phyloP scores from a whole-genome alignment of 2,888 invertebrate species.

The Nephrotoma guestfalica region DNA sequence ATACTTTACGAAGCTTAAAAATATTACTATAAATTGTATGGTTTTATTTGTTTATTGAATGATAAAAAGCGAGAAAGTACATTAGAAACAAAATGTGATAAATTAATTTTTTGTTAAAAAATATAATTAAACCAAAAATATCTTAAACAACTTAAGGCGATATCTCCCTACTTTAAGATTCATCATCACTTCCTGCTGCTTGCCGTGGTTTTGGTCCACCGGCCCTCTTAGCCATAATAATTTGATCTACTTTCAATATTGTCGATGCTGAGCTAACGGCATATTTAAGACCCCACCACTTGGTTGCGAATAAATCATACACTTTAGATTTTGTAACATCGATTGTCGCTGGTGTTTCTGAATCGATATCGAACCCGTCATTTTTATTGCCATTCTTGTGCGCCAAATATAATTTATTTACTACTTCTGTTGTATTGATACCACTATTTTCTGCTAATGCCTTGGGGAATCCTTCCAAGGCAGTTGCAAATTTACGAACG shows the following conservation, averaged over 20 bases:
- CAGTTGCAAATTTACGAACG: slow-evolving; percentile 79
- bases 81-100: neutral
- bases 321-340: slow-evolving; percentile 68
- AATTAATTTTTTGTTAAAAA: neutral
- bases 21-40: neutral
- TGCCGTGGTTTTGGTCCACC: slow-evolving; percentile 83
- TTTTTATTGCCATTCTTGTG: slow-evolving; percentile 74
- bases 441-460: slow-evolving; percentile 92
- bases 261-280: slow-evolving; percentile 88
- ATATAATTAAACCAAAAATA: neutral
- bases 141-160: neutral
- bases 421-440: slow-evolving; percentile 67
- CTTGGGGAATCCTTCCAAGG: slow-evolving; percentile 82
- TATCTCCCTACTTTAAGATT: slow-evolving; percentile 35
- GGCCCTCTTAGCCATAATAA: slow-evolving; percentile 95
- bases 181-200: slow-evolving; percentile 54
- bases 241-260: slow-evolving; percentile 88
- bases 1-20: too few species aligned
- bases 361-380: slow-evolving; percentile 78
- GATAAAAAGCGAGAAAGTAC: neutral
- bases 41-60: neutral
- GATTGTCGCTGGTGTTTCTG: slow-evolving; percentile 49
- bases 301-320: slow-evolving; percentile 68
- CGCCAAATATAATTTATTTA: slow-evolving; percentile 84
- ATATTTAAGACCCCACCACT: slow-evolving; percentile 91